Conservation (phyloP, 2,113 vertebrate genomes). For the Pipra filicauda region DNA sequence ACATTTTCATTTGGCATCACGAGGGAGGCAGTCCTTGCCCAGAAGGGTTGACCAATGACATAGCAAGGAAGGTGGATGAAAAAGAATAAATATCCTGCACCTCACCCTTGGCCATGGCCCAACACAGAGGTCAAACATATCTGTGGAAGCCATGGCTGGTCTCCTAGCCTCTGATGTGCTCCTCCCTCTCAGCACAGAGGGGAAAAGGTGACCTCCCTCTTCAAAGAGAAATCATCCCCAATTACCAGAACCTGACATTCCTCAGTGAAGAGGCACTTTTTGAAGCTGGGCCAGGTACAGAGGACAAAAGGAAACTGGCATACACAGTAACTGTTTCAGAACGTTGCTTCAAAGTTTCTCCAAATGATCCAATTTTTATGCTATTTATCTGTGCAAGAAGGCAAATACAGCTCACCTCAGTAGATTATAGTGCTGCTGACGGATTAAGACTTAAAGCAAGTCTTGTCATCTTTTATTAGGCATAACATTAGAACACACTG, state of each 20-base stretch:
- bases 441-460: constrained; percentile 42
- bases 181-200: neutral
- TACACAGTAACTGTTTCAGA: neutral
- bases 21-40: neutral
- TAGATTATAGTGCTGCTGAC: constrained; percentile 7
- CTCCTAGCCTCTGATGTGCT: neutral
- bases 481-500: neutral
- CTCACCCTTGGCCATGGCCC: neutral
- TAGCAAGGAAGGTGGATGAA: neutral
- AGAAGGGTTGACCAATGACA: neutral
- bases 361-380: neutral
- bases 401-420: constrained; percentile 23
- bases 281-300: neutral
- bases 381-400: constrained; percentile 5
- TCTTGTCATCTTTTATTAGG: constrained; percentile 42
- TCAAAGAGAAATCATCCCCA: neutral
- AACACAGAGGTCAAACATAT: neutral
- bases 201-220: neutral
- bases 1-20: neutral
- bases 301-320: neutral
- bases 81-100: neutral
- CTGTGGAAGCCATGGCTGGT: accelerated
- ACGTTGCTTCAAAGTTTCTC: constrained; percentile 5
- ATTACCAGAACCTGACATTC: neutral
- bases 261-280: neutral